Percentiles rank a stretch among this genome's conserved stretches.
Conservation (phyloP, 2,113 vertebrate species). For the Thalassoma bifasciatum region DNA sequence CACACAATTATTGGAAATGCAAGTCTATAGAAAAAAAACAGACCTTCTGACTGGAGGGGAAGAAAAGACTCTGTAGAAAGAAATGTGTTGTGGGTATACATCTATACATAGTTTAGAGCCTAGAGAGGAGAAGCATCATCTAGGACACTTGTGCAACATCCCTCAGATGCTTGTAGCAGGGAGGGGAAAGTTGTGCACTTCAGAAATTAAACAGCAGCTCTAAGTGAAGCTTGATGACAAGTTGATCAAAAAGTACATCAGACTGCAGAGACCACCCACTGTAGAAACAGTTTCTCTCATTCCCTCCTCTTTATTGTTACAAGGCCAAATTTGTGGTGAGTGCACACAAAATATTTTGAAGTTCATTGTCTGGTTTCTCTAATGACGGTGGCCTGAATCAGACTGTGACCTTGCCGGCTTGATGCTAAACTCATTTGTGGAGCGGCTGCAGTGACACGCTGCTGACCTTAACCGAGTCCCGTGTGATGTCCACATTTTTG, state of each 20-base stretch:
- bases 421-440: constrained; percentile 55
- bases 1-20: background rate
- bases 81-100: background rate
- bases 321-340: constrained; percentile 51
- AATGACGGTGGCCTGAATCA: constrained; percentile 52
- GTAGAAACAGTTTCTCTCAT: background rate
- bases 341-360: constrained; percentile 34
- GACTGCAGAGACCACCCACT: constrained; percentile 54
- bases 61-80: too few species aligned
- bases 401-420: constrained; percentile 37
- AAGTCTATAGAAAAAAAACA: too few species aligned
- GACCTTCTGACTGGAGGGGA: too few species aligned
- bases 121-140: background rate
- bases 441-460: constrained; percentile 29
- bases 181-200: constrained; percentile 5
- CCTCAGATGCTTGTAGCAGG: background rate
- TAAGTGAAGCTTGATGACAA: constrained; percentile 21
- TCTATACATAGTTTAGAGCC: background rate
- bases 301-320: constrained; percentile 42
- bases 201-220: constrained; percentile 4
- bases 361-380: constrained; percentile 63
- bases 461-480: constrained; percentile 37
- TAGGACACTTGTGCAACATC: background rate
- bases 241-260: constrained; percentile 26
- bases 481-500: constrained; percentile 14